Evolutionary conservation across 2,113 vertebrate genomes (phyloP).

Genomic region (Misgurnus anguillicaudatus): DNA sequence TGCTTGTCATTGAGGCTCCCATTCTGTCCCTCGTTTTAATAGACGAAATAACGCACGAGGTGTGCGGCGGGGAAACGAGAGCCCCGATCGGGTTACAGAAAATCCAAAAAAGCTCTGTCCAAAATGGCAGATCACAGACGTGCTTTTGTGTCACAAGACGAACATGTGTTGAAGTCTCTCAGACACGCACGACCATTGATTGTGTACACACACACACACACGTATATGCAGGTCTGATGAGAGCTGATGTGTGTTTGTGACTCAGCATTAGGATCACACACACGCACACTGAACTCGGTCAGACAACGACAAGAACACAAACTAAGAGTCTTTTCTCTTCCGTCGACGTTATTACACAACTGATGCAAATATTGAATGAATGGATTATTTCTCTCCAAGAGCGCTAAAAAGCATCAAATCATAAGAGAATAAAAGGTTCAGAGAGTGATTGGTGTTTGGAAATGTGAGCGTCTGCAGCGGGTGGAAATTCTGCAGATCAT

Average conservation of each 20-base stretch:
- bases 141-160: constrained; percentile 48
- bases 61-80: constrained; percentile 26
- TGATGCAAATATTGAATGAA: too few relatives aligned
- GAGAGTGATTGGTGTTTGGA: constrained; percentile 58
- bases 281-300: not conserved
- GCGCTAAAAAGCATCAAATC: too few relatives aligned
- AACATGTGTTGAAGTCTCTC: constrained; percentile 36
- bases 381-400: too few relatives aligned
- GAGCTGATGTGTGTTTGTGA: constrained; percentile 52
- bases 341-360: too few relatives aligned
- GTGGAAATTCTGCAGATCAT: constrained; percentile 83
- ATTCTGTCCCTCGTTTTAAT: not conserved
- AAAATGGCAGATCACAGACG: constrained; percentile 37
- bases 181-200: not conserved
- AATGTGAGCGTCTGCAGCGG: constrained; percentile 76
- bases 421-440: too few relatives aligned
- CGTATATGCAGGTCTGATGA: constrained; percentile 14
- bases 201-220: not conserved
- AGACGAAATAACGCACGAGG: not conserved
- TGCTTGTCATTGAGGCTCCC: too few relatives aligned
- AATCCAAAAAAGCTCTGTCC: constrained; percentile 48
- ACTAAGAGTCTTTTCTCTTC: not conserved
- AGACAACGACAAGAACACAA: too few relatives aligned
- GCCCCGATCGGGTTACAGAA: constrained; percentile 48
- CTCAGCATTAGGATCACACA: constrained; percentile 47